Conservation (phyloP, 2,113 vertebrate genomes). For the Brachionichthys hirsutus region DNA sequence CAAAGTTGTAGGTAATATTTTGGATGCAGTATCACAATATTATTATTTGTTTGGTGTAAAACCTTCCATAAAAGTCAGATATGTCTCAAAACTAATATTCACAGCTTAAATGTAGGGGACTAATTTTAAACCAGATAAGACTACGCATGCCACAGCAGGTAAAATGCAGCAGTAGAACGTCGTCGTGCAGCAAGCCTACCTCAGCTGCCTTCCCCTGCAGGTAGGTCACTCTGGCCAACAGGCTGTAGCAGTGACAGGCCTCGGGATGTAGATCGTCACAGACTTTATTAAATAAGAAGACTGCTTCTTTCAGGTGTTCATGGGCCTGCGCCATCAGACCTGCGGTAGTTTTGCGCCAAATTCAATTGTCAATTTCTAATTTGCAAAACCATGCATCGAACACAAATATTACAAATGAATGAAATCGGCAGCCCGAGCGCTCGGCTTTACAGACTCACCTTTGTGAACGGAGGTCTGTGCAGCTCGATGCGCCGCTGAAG, state of each 20-base stretch:
- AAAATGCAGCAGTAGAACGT: background rate
- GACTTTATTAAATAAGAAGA: conserved; percentile 76
- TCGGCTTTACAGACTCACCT: conserved; percentile 54
- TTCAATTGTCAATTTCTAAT: background rate
- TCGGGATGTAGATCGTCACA: conserved; percentile 81
- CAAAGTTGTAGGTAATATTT: no score
- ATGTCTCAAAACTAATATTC: no score
- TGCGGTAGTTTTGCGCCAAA: conserved; percentile 25
- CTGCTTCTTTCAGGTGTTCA: conserved; percentile 77
- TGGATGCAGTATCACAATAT: no score
- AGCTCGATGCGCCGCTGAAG: conserved; percentile 56
- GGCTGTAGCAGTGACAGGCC: conserved; percentile 75
- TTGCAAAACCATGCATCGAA: background rate
- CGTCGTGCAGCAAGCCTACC: conserved; percentile 51
- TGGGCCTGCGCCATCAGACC: conserved; percentile 79
- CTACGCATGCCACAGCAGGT: no score
- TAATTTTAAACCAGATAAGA: background rate
- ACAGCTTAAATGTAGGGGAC: accelerated
- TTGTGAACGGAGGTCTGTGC: conserved; percentile 77
- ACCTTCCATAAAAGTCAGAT: no score
- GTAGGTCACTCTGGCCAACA: conserved; percentile 76
- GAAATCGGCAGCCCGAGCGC: background rate
- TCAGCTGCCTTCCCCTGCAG: conserved; percentile 74
- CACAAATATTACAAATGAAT: background rate
- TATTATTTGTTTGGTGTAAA: no score